Evolutionary conservation across 2,797 vertebrate species (phyloP).

Genomic region (Gallinago nigripennis): DNA sequence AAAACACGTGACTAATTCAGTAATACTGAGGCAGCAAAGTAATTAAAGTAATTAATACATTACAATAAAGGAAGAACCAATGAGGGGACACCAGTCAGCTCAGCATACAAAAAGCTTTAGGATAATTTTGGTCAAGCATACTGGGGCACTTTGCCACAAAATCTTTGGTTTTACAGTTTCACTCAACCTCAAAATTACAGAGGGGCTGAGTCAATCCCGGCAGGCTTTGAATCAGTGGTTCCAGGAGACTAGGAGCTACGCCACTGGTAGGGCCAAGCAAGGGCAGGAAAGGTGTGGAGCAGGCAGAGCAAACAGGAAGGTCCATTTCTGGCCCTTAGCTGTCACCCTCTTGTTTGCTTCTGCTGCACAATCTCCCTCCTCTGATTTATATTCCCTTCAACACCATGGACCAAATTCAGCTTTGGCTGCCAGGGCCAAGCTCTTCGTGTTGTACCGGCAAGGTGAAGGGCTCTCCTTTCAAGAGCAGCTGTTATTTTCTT

Average conservation of each 20-base stretch:
- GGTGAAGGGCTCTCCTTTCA: not conserved
- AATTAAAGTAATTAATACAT: not conserved
- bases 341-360: not conserved
- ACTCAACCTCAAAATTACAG: slow-evolving; percentile 11
- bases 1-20: not conserved
- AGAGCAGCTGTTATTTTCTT: not conserved
- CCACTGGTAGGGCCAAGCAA: not conserved
- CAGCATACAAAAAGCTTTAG: not conserved
- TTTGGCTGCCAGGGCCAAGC: not conserved
- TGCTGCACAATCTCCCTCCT: slow-evolving; percentile 8
- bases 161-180: not conserved
- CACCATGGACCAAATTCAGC: not conserved
- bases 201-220: slow-evolving; percentile 13
- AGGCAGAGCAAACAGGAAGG: slow-evolving; percentile 34
- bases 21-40: not conserved
- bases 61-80: not conserved
- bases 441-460: not conserved
- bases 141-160: not conserved
- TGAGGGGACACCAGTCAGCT: not conserved
- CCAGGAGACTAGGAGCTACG: not conserved
- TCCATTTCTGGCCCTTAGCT: not conserved
- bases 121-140: not conserved
- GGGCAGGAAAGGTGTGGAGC: slow-evolving; percentile 32
- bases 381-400: not conserved
- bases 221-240: slow-evolving; percentile 10